These are phyloP conservation scores for Spea hammondii DNA, from an alignment of 2,797 vertebrate species.

Conservation along the genomic window DNA sequence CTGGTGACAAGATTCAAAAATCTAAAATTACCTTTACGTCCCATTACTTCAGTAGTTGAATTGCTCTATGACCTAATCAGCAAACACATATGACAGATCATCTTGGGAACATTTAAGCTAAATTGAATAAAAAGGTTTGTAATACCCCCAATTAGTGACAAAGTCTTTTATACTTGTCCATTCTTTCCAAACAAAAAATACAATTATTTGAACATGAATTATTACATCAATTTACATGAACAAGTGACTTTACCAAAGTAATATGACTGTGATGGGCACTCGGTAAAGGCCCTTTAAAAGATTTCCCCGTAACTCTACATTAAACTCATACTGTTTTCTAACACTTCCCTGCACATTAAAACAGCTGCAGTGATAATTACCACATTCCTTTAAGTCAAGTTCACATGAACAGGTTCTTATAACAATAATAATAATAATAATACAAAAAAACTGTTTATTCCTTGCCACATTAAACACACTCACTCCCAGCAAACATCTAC, in stretches of 20 bases:
- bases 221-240: too few relatives aligned
- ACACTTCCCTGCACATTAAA: not conserved
- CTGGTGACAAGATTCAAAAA: too few relatives aligned
- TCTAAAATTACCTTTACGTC: too few relatives aligned
- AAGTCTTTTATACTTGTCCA: too few relatives aligned
- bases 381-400: constrained; percentile 4
- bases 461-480: constrained; percentile 1
- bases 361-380: constrained; percentile 9
- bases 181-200: too few relatives aligned
- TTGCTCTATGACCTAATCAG: too few relatives aligned
- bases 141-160: too few relatives aligned
- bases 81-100: too few relatives aligned
- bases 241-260: not conserved
- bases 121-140: too few relatives aligned
- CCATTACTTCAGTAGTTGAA: too few relatives aligned
- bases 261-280: not conserved
- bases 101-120: too few relatives aligned
- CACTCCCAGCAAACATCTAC: not conserved
- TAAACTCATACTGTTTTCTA: constrained; percentile 9
- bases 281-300: not conserved
- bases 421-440: not conserved
- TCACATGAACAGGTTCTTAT: not conserved
- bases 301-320: not conserved
- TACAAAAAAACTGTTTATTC: not conserved
- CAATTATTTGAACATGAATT: too few relatives aligned